Percentiles rank a stretch among this genome's conserved stretches.
These are phyloP conservation scores for Actinia equina DNA, from an alignment of 64 coral and sea anemone genomes.

Conservation along the genomic window DNA sequence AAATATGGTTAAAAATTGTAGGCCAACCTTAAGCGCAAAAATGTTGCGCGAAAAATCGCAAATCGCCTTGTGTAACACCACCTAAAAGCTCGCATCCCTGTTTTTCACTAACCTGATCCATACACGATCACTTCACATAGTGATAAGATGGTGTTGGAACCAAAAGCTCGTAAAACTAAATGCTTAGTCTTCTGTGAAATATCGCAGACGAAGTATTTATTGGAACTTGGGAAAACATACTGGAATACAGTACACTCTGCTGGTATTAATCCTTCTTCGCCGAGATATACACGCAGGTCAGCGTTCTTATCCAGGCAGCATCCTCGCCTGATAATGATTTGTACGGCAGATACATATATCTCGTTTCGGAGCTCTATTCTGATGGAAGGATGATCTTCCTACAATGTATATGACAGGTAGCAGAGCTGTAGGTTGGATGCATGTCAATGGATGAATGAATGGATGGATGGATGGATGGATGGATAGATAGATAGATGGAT, in stretches of 20 bases:
- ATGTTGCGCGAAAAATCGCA: too few species aligned
- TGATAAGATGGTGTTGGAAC: not conserved
- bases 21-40: too few species aligned
- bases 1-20: too few species aligned
- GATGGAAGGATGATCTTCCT: not conserved
- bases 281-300: slow-evolving; percentile 12
- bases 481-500: too few species aligned
- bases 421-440: too few species aligned
- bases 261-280: slow-evolving; percentile 8
- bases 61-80: too few species aligned
- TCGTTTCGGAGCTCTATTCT: slow-evolving; percentile 23
- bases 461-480: too few species aligned
- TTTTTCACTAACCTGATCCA: not conserved
- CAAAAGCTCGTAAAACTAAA: slow-evolving; percentile 12
- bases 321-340: slow-evolving; percentile 6
- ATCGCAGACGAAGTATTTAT: slow-evolving; percentile 11
- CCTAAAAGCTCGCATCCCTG: too few species aligned
- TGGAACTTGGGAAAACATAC: not conserved
- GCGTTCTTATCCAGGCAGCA: slow-evolving; percentile 35
- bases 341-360: slow-evolving; percentile 29
- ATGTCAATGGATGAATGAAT: too few species aligned
- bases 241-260: not conserved
- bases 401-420: not conserved
- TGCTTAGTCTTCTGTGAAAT: slow-evolving; percentile 13
- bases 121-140: slow-evolving; percentile 43